Base-by-base conservation (phyloP, 2,113 vertebrate genomes). In the Rhombomys opimus region DNA sequence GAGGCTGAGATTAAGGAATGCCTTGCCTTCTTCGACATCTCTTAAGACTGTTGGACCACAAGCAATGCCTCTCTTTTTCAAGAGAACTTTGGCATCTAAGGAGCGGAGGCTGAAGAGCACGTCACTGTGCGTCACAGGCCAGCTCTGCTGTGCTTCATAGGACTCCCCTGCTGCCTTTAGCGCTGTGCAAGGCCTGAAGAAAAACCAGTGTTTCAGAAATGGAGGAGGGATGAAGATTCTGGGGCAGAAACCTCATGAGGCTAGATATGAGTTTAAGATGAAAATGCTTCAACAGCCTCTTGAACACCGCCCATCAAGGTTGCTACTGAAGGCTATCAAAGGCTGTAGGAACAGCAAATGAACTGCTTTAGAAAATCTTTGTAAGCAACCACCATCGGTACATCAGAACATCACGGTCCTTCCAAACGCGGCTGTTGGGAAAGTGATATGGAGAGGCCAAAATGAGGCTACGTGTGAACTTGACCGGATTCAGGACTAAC, bases 31-130 rank as follows among this genome's bases (percentile, higher is more conserved):
- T 61, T 80, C 46, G 67, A 54, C 54, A 57, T 57, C 6, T 41
- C 6, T 57, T 23, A 61, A 20, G 65, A 61, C 80, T 70, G 72
- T 50, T 50, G 61, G 12, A 72, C 32, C 50, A 17, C 38, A 85
- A 75, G 18, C 73, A 95, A 77, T 22, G 54, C 32, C 77, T 52
- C 10, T 61, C 75, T 95, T 52, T 95, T 32, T 73, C 30, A 80
- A 93, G 14, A 95, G 68, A 95, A 95, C 68, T 87, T 54, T 27
- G 41, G 27, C 35, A 46, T n/a, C 0, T 0, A 95, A 80, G 52
- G 67, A 89, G 59, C 22, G 5, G 59, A 84, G 68, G 75, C 23
- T 75, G 25, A 76, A 70, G 4, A 86, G 59, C 20, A 96, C 50
- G 12, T 35, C 22, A 6, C 23, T 50, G 4, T 38, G 54, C 35